phyloP scores from a whole-genome alignment of 2,888 invertebrate genomes.

The Ennomos erosarius region DNA sequence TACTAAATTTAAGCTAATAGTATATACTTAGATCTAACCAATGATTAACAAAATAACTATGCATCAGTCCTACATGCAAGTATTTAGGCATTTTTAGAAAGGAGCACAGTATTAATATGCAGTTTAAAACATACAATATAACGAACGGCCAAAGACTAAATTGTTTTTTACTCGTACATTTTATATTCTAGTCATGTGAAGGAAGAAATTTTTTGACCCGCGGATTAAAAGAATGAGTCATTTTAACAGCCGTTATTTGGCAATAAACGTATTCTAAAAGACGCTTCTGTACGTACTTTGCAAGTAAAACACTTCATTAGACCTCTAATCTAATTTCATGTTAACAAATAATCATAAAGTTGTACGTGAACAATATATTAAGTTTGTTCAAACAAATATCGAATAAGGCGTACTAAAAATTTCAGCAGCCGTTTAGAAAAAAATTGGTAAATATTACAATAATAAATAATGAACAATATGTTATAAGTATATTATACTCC shows the following conservation, averaged over 20 bases:
- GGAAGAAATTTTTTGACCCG: conserved; percentile 71
- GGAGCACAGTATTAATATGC: conserved; percentile 69
- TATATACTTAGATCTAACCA: conserved; percentile 7
- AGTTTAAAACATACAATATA: conserved; percentile 52
- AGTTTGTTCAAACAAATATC: too few relatives aligned
- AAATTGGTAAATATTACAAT: too few relatives aligned
- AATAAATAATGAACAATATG: too few relatives aligned
- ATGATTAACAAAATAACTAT: conserved; percentile 24
- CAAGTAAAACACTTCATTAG: conserved; percentile 54
- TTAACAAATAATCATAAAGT: conserved; percentile 18
- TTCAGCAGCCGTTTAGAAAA: too few relatives aligned
- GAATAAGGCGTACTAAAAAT: too few relatives aligned
- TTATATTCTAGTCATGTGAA: conserved; percentile 65
- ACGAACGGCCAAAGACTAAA: conserved; percentile 53
- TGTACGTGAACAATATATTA: too few relatives aligned
- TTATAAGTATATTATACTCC: too few relatives aligned
- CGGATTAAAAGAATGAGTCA: conserved; percentile 72
- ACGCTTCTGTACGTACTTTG: conserved; percentile 50
- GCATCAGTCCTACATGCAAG: conserved; percentile 27
- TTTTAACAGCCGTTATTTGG: conserved; percentile 69
- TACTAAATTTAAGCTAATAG: conserved; percentile 16
- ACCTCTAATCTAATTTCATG: conserved; percentile 24
- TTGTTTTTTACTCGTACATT: conserved; percentile 65
- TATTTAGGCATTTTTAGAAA: conserved; percentile 60
- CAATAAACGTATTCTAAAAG: conserved; percentile 69